phyloP scores from a whole-genome alignment of 2,113 vertebrate species.

The Microcebus tavaratra region DNA sequence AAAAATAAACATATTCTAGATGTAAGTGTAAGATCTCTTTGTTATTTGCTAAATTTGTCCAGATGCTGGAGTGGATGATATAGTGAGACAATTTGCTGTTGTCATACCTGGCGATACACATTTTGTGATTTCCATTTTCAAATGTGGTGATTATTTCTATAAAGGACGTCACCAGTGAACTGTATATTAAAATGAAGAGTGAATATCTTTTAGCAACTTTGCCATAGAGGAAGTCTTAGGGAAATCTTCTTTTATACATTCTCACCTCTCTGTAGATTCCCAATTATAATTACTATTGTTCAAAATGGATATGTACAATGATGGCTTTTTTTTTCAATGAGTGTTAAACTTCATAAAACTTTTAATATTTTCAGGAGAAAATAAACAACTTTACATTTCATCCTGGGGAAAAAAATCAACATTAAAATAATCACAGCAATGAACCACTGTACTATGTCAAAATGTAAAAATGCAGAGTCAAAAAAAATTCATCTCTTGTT shows the following conservation, averaged over 20 bases:
- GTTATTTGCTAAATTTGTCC: slow-evolving; percentile 1
- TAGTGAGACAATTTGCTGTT: neutral
- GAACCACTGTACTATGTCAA: neutral
- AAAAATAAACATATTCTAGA: neutral
- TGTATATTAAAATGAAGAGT: neutral
- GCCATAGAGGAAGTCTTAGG: neutral
- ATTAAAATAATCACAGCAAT: neutral
- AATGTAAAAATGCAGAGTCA: neutral
- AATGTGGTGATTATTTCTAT: neutral
- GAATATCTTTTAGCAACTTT: neutral
- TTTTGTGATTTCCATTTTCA: slow-evolving; percentile 11
- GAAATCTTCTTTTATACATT: neutral
- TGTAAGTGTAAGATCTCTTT: neutral
- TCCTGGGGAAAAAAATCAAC: neutral
- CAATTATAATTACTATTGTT: neutral
- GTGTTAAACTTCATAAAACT: neutral
- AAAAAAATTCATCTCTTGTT: neutral
- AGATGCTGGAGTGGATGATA: neutral
- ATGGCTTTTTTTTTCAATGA: neutral
- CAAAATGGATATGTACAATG: neutral
- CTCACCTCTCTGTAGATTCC: neutral
- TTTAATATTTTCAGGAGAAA: neutral
- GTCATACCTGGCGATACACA: neutral
- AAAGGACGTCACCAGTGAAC: neutral
- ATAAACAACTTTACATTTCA: neutral